Conservation (phyloP, 1,140 invertebrate species). For the Leptoteleia sp. region DNA sequence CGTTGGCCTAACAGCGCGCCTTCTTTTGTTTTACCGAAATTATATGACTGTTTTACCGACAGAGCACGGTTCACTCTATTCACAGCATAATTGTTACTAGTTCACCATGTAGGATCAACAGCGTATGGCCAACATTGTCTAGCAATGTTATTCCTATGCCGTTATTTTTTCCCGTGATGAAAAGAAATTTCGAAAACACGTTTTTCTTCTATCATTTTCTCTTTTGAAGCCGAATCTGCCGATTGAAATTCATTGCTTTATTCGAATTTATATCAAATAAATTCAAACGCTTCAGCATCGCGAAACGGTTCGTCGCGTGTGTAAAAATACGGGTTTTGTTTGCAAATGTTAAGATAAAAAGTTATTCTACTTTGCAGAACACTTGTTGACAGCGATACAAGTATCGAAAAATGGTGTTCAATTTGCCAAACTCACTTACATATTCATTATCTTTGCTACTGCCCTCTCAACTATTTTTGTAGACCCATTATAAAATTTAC, state of each 20-base stretch:
- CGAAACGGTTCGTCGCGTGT: neutral
- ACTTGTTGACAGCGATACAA: conserved; percentile 51
- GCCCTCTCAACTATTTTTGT: conserved; percentile 25
- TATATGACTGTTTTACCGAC: too few relatives aligned
- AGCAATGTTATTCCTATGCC: too few relatives aligned
- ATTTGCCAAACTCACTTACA: conserved; percentile 41
- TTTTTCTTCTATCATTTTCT: conserved; percentile 59
- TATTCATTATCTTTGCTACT: conserved; percentile 53
- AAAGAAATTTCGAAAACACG: conserved; percentile 56
- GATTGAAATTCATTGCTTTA: conserved; percentile 43
- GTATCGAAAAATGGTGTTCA: conserved; percentile 26
- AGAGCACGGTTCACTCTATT: too few relatives aligned
- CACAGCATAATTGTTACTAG: too few relatives aligned
- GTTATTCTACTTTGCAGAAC: conserved; percentile 39
- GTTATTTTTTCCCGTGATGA: too few relatives aligned
- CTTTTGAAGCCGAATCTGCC: conserved; percentile 27
- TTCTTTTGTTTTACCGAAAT: too few relatives aligned
- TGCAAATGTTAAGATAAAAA: conserved; percentile 54
- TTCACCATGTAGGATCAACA: too few relatives aligned
- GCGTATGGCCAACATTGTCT: too few relatives aligned
- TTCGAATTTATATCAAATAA: conserved; percentile 61
- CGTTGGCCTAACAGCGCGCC: too few relatives aligned
- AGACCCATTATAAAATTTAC: conserved; percentile 40
- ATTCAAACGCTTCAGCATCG: conserved; percentile 31
- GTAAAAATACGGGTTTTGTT: conserved; percentile 41